These are phyloP conservation scores for Itoplectis maculator DNA, from an alignment of 2,888 invertebrate species.

Conservation along the genomic window DNA sequence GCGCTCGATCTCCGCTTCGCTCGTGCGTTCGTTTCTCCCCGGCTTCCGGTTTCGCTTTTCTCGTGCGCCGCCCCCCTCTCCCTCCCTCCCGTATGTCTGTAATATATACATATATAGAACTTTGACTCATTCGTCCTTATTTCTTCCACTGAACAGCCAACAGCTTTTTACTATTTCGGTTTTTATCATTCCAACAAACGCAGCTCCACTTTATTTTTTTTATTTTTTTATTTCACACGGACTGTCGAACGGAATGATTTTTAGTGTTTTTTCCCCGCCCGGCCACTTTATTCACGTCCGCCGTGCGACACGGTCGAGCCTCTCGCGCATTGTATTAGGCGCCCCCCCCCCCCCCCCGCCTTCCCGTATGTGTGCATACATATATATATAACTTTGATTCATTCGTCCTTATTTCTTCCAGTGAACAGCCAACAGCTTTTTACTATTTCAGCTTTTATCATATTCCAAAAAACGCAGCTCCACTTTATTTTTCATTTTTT, in stretches of 20 bases:
- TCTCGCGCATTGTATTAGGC: constrained; percentile 4
- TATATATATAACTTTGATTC: constrained; percentile 9
- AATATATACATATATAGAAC: not conserved
- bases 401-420: too few species aligned
- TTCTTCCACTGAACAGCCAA: too few species aligned
- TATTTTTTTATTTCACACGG: too few species aligned
- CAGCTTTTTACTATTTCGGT: too few species aligned
- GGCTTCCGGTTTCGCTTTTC: constrained; percentile 18
- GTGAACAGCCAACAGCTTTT: too few species aligned
- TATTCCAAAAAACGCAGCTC: too few species aligned
- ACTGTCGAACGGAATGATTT: too few species aligned
- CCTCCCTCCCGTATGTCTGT: not conserved
- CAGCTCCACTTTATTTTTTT: too few species aligned
- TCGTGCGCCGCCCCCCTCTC: not conserved
- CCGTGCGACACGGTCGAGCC: not conserved
- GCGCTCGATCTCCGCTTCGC: not conserved
- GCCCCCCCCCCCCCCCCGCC: not conserved
- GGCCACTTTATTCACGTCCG: not conserved
- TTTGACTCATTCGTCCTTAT: constrained; percentile 1
- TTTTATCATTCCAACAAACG: too few species aligned
- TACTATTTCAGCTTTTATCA: too few species aligned
- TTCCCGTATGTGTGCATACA: not conserved
- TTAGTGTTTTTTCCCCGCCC: not conserved
- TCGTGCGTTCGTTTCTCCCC: constrained; percentile 15
- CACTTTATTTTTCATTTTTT: too few species aligned